Conservation (phyloP, 2,888 invertebrate species). For the Therioaphis trifolii region DNA sequence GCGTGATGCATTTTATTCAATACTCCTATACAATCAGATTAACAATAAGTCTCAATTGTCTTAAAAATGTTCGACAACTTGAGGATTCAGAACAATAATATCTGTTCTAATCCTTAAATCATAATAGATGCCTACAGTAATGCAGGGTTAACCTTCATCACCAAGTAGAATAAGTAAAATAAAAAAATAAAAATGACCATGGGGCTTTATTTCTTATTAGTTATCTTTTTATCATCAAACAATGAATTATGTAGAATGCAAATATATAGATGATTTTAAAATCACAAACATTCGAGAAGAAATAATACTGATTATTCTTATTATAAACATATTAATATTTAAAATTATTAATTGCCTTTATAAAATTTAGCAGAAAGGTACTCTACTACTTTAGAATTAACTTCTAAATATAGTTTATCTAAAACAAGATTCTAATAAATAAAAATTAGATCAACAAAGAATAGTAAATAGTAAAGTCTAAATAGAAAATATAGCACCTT, state of each 20-base stretch:
- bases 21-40: not conserved
- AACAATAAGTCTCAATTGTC: not conserved
- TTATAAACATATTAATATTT: no score
- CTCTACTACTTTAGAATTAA: no score
- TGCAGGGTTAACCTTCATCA: constrained; percentile 31
- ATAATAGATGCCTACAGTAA: constrained; percentile 5
- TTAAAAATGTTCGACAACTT: not conserved
- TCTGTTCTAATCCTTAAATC: constrained; percentile 22
- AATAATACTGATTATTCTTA: no score
- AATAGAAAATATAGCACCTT: no score
- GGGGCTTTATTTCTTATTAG: constrained; percentile 24
- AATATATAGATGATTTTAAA: not conserved
- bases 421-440: no score
- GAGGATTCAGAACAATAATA: not conserved
- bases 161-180: constrained; percentile 35
- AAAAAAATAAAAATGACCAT: no score
- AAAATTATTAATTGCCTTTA: no score
- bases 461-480: no score
- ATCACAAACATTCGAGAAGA: constrained; percentile 1
- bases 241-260: constrained; percentile 21
- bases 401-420: no score
- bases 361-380: no score
- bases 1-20: not conserved
- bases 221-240: constrained; percentile 29
- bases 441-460: constrained; percentile 8